Evolutionary conservation across 2,113 vertebrate genomes (phyloP), one percentile per base, ranked within the genome.

Genomic region (Corythaixoides concolor): DNA sequence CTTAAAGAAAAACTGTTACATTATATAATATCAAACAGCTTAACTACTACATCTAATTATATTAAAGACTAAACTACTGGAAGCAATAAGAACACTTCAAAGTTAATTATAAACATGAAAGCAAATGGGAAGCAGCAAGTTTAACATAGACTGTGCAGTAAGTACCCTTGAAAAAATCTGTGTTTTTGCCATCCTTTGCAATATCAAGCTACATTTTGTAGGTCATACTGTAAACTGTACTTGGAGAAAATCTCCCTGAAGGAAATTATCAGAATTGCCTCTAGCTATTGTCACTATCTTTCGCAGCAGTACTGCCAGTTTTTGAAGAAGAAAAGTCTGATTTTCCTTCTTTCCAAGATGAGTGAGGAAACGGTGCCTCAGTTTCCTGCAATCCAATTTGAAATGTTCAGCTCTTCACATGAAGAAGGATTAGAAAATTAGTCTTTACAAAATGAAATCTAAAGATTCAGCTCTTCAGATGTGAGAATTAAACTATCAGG

Each of bases 1-100:
- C 88, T 96, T 84, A 58, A 92, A 96, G 76, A 79, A 89, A 92
- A 81, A 47, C 19, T 63, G 49, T 45, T 92, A 20, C 28, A 47
- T 96, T 92, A 93, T 66, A 9, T 93, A 91, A 95, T 70, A 93
- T 83, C 67, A 93, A 90, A 77, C 28, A 95, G 37, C 70, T 92
- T 97, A 93, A 95, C 5, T 35, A 95, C 62, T 93, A 53, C 53
- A 69, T 92, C 90, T 93, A 88, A 91, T 95, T 95, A 92, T 78
- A 79, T 33, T 66, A 76, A 93, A 94, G 59, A 63, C 50, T 89
- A 56, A 93, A 92, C 47, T 82, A 85, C 88, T 94, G 39, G 55
- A 92, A 97, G 81, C 63, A 91, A 43, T 47, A 47, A 67, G 66
- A 85, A 66, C 41, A 58, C 23, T 95, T 91, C 91, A 88, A 15